Base-by-base conservation (phyloP, 1,140 invertebrate genomes). In the Habropoda laboriosa region DNA sequence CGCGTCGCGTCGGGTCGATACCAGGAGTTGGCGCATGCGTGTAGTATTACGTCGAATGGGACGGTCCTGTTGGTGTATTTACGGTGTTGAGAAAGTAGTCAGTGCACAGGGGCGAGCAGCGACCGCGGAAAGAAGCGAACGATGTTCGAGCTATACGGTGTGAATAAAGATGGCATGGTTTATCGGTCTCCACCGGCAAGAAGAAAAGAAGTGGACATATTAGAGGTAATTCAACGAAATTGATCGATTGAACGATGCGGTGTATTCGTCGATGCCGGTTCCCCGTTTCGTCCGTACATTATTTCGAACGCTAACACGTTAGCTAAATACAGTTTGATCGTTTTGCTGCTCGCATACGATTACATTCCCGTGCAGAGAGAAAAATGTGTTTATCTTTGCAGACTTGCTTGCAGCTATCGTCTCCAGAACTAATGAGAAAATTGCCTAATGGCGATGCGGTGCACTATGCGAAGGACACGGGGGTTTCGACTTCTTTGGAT, bases 371-470 rank as follows among this genome's bases (percentile, higher is more conserved):
- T n/a, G 10, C 18, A 51, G 45, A 35, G 13, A 38, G 40, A n/a
- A 47, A 51, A 6, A 8, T 73, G 27, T 58, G 1, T 35, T 38
- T 60, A 77, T 77, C 55, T 86, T 89, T 85, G 8, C 82, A 93
- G 92, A 93, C 92, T 57, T 93, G 92, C 82, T 79, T 93, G n/a
- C 92, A 92, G 78, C 83, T 93, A 47, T 92, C 92, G 21, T 92
- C 92, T 4, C 92, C 92, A 27, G 92, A 93, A 85, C 72, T 93
- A 40, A 92, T 92, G 87, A 88, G 92, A 83, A 93, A 93, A 89
- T 76, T 92, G 77, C 91, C 92, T 64, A 92, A 92, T 40, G 90
- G 91, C n/a, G 92, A 92, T 86, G 81, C 90, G 16, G 40, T 89
- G 45, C 89, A 92, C 72, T 89, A 90, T 55, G 77, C 49, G 61